A percentile compares a stretch with the other conserved stretches of the same genome.
Conservation (phyloP, 2,113 vertebrate species). For the Paratilapia polleni region DNA sequence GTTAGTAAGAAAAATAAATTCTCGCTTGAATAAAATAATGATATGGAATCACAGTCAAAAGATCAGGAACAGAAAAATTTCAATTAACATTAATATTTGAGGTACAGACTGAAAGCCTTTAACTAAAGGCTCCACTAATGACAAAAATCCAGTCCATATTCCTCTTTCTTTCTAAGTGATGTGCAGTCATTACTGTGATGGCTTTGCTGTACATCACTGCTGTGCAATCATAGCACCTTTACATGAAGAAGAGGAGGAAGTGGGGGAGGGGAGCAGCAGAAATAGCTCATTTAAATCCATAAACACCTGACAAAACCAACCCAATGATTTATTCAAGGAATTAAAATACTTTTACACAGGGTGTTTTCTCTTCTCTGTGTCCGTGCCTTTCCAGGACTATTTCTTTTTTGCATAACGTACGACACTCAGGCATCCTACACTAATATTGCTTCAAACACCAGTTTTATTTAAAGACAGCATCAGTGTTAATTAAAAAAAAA, state of each 20-base stretch:
- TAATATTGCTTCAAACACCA: background rate
- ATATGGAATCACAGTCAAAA: background rate
- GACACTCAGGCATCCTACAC: background rate
- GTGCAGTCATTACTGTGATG: background rate
- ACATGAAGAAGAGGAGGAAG: background rate
- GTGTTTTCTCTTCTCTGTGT: background rate
- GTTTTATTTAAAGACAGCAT: background rate
- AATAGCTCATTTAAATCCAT: background rate
- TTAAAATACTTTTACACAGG: background rate
- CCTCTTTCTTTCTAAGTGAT: constrained; percentile 6
- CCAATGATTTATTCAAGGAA: background rate
- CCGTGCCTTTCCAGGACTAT: background rate
- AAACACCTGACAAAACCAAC: background rate
- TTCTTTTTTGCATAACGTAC: background rate
- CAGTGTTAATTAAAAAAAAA: background rate
- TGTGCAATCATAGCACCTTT: background rate
- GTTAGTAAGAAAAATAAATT: background rate
- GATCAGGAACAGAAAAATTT: background rate
- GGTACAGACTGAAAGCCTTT: background rate
- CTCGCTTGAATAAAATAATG: background rate
- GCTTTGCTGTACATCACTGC: background rate
- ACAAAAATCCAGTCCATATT: background rate
- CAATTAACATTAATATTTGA: constrained; percentile 8
- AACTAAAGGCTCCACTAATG: constrained; percentile 1
- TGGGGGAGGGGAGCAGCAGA: background rate